Base-by-base conservation (phyloP, 2,888 invertebrate species). In the Sympetrum striolatum region DNA sequence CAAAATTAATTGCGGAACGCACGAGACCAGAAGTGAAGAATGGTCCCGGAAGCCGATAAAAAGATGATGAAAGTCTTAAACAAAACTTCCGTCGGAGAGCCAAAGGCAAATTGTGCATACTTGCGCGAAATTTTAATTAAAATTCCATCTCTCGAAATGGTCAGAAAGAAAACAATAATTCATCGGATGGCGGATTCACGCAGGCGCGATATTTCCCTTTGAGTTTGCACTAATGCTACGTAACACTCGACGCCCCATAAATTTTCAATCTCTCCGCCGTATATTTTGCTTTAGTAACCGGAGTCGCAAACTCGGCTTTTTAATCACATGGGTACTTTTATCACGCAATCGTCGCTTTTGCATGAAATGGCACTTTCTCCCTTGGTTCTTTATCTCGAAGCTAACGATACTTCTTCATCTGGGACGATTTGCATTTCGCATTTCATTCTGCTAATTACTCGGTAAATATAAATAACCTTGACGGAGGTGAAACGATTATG, bases 111-210 rank as follows among this genome's bases (percentile, higher is more conserved):
- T 37, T 37, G 8, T 35, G n/a, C 31, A 58, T 48, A 58, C 60
- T 60, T 86, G 86, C n/a, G 37, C 37, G 31, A 86, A 82, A 86
- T 60, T 86, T 86, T 86, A 86, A 86, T 60, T 37, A 86, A 86
- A 86, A 86, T 86, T 86, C 86, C 86, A 86, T n/a, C 37, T 58
- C 22, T 31, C 25, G 25, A 14, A 53, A 73, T 73, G 73, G 31
- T 15, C 31, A 3, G 14, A 25, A 73, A 73, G 14, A 73, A 73
- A 14, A 31, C 31, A 8, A 3, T 31, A 14, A 14, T 73, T 22
- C 31, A 31, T 73, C 10, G 73, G 25, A 73, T 73, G 73, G 73
- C 31, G 25, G 5, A 25, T 25, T 1, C 31, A n/a, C 73, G 73
- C 73, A 25, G 12, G 25, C 73, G 25, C 73, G 31, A 73, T 31